Conservation (phyloP, 1,140 invertebrate species). For the Drosophila yakuba region DNA sequence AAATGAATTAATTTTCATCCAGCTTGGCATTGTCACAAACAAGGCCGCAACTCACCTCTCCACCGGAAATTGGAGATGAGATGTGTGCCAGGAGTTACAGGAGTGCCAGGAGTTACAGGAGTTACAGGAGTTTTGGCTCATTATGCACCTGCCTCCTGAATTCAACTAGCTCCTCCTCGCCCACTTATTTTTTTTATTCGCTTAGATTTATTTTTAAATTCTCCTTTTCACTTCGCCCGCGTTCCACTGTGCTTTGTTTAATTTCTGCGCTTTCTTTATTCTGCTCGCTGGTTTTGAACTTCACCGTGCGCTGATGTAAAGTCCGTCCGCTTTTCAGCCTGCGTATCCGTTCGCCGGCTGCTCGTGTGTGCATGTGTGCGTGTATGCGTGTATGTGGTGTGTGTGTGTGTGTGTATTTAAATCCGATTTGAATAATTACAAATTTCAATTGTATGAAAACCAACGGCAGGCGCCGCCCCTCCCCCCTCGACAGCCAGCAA, state of each 20-base stretch:
- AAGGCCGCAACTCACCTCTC: constrained; percentile 11
- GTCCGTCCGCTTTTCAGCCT: constrained; percentile 21
- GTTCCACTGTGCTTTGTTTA: constrained; percentile 39
- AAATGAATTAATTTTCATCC: constrained; percentile 82
- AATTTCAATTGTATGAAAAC: constrained; percentile 80
- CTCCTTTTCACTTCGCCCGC: constrained; percentile 1
- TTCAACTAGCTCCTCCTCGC: no score
- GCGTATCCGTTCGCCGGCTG: constrained; percentile 39
- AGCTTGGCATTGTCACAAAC: constrained; percentile 69
- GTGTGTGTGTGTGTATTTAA: constrained; percentile 68
- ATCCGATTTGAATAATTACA: constrained; percentile 83
- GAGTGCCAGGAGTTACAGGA: background rate
- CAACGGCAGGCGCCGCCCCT: constrained; percentile 14
- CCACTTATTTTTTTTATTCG: no score
- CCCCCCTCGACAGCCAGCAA: constrained; percentile 54
- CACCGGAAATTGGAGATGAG: background rate
- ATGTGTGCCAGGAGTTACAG: background rate
- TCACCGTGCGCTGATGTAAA: constrained; percentile 19
- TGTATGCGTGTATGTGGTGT: background rate
- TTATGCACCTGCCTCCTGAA: constrained; percentile 57
- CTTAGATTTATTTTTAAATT: constrained; percentile 1
- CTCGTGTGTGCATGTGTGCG: background rate
- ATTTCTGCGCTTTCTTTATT: constrained; percentile 31
- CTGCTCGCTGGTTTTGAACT: constrained; percentile 53
- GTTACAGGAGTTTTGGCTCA: constrained; percentile 23